Base-by-base conservation (phyloP, 2,113 vertebrate species). In the Gopherus evgoodei region DNA sequence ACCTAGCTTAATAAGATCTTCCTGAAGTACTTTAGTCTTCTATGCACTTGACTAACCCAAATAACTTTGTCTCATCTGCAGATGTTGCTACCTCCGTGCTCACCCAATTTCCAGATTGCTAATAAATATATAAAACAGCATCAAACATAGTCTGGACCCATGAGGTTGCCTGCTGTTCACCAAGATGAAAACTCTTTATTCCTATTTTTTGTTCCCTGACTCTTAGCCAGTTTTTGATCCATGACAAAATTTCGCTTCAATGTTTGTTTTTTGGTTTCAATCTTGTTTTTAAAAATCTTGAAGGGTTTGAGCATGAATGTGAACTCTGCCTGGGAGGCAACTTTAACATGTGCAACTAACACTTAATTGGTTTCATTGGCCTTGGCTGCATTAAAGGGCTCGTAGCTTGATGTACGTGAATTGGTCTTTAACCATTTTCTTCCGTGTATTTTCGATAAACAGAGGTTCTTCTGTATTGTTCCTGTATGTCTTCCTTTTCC, bases 141-240 rank as follows among this genome's bases (percentile, higher is more conserved):
- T n/a, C 65, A 72, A n/a, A 11, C n/a, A 72, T 72, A 72, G 19
- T 72, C 5, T 72, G 65, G 65, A 72, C 10, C 65, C 19, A 22
- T 22, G n/a, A 72, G 19, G 17, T 19, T 72, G 19, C 19, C 65
- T 72, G 65, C 65, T 38, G 8, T 72, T 38, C 35, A 38, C n/a
- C 35, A 72, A 72, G 19, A 38, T 72, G 17, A 72, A 88, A 90
- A 93, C 94, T 90, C 91, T 91, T 93, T 38, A 93, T 96, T 96
- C 94, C 94, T 95, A 88, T 96, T 91, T 96, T 96, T 96, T 95
- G 84, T 96, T 72, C 65, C 8, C 89, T 91, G 94, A 92, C 93
- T 72, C n/a, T 38, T 72, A 69, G 16, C 35, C 35, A n/a, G 31
- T 69, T 69, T 69, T n/a, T 69, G 16, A 69, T n/a, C 35, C 65